A percentile compares a stretch with the other conserved stretches of the same genome.
Evolutionary conservation across 2,113 vertebrate genomes (phyloP).

Genomic region (Columba janthina): DNA sequence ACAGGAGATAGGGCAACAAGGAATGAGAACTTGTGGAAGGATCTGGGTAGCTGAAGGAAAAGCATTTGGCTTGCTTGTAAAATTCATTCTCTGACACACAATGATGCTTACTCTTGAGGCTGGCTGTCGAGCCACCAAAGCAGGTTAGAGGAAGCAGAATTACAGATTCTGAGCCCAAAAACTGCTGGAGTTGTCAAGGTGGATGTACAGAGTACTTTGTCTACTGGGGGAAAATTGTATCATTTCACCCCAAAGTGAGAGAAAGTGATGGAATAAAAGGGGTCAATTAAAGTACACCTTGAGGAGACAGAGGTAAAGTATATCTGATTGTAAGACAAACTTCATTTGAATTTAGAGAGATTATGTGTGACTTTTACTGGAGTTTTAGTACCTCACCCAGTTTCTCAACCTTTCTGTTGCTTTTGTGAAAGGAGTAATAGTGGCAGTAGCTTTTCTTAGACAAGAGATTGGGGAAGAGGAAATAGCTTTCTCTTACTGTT

Average conservation of each 20-base stretch:
- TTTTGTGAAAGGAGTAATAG: neutral
- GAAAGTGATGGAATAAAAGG: neutral
- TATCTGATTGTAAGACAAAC: neutral
- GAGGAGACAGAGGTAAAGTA: neutral
- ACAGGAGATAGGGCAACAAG: neutral
- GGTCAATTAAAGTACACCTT: neutral
- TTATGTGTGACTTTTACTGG: neutral
- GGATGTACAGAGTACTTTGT: neutral
- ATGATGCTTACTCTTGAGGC: neutral
- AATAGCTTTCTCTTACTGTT: neutral
- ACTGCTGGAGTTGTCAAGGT: neutral
- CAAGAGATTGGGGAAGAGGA: rapidly evolving
- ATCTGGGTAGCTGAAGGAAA: neutral
- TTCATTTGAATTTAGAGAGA: neutral
- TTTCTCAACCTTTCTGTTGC: neutral
- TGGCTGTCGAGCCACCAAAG: neutral
- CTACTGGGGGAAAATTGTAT: neutral
- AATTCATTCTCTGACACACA: neutral
- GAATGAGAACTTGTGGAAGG: neutral
- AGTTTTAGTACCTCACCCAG: neutral
- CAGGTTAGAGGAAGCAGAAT: neutral
- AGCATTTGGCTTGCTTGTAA: neutral
- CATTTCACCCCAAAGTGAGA: neutral
- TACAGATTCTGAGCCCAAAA: neutral
- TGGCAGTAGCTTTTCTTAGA: neutral